Conservation (phyloP, 2,797 vertebrate species). For the Gymnothorax reevesii region DNA sequence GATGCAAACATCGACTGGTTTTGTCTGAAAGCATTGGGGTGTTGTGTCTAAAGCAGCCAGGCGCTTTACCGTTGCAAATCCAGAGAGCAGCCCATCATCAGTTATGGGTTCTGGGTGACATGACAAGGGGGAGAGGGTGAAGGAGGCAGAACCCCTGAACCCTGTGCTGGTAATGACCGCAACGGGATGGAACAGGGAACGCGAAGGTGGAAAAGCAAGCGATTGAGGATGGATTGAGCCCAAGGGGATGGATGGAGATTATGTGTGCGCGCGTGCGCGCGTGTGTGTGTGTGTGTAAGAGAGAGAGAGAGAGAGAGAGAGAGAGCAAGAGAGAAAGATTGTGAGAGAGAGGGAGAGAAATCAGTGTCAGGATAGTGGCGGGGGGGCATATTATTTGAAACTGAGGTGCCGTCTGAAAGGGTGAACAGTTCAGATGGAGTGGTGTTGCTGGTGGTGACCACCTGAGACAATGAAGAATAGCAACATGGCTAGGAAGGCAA, state of each 20-base stretch:
- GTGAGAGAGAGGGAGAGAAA: background rate
- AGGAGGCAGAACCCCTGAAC: background rate
- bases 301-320: constrained; percentile 1
- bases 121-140: background rate
- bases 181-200: background rate
- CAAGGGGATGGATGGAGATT: background rate
- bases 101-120: background rate
- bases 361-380: background rate
- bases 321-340: background rate
- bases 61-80: background rate
- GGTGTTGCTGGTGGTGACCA: background rate
- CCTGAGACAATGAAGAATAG: background rate
- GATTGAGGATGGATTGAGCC: background rate
- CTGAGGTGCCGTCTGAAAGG: background rate
- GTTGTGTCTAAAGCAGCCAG: constrained; percentile 22
- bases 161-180: background rate
- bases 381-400: background rate
- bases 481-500: background rate
- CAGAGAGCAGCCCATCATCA: background rate
- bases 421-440: background rate
- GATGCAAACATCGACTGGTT: constrained; percentile 9
- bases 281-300: background rate
- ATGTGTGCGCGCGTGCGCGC: background rate
- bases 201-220: background rate
- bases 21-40: background rate